Conservation (phyloP, 2,113 vertebrate species). For the Pterocles burchelli region DNA sequence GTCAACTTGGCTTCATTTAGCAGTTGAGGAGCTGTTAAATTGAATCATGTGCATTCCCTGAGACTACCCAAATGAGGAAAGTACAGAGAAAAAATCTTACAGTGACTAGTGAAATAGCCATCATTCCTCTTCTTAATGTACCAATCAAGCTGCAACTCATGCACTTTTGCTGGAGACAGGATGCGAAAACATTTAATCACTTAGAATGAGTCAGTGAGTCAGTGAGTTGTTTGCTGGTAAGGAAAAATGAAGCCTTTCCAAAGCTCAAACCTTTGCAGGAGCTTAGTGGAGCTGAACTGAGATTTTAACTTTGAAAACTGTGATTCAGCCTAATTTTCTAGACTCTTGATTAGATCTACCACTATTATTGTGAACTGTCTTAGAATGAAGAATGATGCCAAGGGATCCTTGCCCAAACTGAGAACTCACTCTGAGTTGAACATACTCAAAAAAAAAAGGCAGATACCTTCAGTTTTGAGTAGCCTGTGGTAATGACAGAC, state of each 20-base stretch:
- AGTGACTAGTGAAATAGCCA: background rate
- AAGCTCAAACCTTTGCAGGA: background rate
- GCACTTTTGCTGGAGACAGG: background rate
- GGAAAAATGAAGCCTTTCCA: background rate
- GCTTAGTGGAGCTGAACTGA: background rate
- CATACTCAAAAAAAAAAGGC: background rate
- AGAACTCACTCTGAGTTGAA: background rate
- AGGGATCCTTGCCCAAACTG: background rate
- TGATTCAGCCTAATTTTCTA: background rate
- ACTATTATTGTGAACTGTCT: background rate
- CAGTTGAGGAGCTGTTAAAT: conserved; percentile 31
- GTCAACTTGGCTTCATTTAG: conserved; percentile 27
- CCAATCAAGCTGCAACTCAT: background rate
- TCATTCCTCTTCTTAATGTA: background rate
- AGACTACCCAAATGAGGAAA: background rate
- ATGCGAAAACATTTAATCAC: background rate
- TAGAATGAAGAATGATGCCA: background rate
- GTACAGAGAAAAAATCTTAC: background rate
- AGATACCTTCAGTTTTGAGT: background rate
- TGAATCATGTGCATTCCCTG: background rate
- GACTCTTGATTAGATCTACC: background rate
- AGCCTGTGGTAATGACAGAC: background rate
- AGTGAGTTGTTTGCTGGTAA: background rate
- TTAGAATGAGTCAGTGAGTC: background rate
- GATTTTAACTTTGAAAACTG: background rate